Evolutionary conservation across 92 coral and sea anemone genomes (phyloP), one percentile per base, ranked within the genome.

Genomic region (Bergia sp.): DNA sequence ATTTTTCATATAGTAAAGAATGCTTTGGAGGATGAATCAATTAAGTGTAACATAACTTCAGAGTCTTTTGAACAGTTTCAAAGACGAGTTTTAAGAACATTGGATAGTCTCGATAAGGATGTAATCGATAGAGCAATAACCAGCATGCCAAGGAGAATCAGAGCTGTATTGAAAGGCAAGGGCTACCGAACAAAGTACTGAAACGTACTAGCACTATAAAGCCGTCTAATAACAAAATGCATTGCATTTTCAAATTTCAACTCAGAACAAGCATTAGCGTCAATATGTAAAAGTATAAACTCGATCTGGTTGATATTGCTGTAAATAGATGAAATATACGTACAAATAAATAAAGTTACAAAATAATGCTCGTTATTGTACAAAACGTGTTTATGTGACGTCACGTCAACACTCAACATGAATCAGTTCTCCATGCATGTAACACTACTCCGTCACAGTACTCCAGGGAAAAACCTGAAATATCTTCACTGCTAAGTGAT

Each of bases 61-160:
- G 89, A 93, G 64, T 83, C 92, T 73, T 93, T 93, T 88, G 92
- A 93, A 38, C 42, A 87, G 76, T 91, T 93, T 88, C 74, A 79
- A 47, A 91, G 72, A 73, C 81, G 88, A 82, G 93, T 93, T 78
- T 83, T 91, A 75, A 38, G 89, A 66, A 58, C 85, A 71, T 76
- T 90, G 78, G 89, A 66, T 75, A 88, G 73, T 82, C 73, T 89
- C 77, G 79, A 86, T 64, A 41, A 82, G 76, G 90, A 83, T 61
- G 58, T 85, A 61, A 75, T 91, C 41, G 89, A 89, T 82, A 77
- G 85, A 45, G 85, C 93, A 15, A 89, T 91, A 13, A 72, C 82
- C 42, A 82, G 88, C 76, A 87, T 92, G 91, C 88, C 91, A 73
- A 88, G 86, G 76, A 75, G 91, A 67, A 90, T 92, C 57, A 38